phyloP scores from a whole-genome alignment of 2,888 invertebrate genomes.

The Bellardia pandia region DNA sequence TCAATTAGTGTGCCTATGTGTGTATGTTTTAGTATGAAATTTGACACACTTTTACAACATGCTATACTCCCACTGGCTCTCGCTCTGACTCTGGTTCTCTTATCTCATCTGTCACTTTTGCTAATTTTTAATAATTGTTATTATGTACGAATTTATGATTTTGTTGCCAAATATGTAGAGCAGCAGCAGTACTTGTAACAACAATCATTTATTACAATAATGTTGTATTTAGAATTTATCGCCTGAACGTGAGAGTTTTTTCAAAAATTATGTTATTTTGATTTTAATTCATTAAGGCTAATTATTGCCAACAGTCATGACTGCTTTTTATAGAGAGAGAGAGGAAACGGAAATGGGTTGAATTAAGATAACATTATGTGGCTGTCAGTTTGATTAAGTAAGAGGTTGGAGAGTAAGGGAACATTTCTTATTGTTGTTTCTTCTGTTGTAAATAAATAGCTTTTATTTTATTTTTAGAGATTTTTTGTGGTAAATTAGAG shows the following conservation, averaged over 20 bases:
- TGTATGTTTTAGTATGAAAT: background rate
- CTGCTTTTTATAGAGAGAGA: background rate
- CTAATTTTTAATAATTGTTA: slow-evolving; percentile 30
- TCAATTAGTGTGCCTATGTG: slow-evolving; percentile 12
- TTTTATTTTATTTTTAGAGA: no score
- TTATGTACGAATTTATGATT: slow-evolving; percentile 19
- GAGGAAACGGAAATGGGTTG: background rate
- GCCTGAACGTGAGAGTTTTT: background rate
- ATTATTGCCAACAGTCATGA: slow-evolving; percentile 3
- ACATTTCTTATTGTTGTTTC: no score
- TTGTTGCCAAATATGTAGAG: background rate
- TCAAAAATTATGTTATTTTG: slow-evolving; percentile 32
- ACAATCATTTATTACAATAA: slow-evolving; percentile 37
- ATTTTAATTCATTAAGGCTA: slow-evolving; percentile 33
- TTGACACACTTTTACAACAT: background rate
- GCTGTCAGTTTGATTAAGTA: background rate
- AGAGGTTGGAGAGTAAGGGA: background rate
- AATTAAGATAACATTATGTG: slow-evolving; percentile 17
- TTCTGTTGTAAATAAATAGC: no score
- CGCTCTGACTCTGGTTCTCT: background rate
- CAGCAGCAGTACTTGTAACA: slow-evolving; percentile 11
- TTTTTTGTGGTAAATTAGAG: no score
- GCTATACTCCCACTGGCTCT: background rate
- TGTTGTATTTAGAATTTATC: slow-evolving; percentile 8
- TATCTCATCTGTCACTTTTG: slow-evolving; percentile 1